Evolutionary conservation across 2,797 vertebrate genomes (phyloP).

Genomic region (Etheostoma perlongum): DNA sequence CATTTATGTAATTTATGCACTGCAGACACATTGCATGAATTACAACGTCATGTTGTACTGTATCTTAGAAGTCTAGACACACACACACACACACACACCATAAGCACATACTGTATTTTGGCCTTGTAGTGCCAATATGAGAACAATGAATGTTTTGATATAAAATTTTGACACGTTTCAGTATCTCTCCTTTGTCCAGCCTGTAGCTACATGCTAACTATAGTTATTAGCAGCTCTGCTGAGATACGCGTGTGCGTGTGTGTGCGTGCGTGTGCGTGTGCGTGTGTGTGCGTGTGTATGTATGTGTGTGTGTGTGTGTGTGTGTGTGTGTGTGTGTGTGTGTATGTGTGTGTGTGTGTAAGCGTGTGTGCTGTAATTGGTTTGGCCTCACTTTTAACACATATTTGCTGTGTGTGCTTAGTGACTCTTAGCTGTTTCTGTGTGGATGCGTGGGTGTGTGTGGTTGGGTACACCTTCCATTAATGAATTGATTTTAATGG

Average conservation of each 20-base stretch:
- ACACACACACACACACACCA: background rate
- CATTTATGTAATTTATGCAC: conserved; percentile 2
- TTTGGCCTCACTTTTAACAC: conserved; percentile 56
- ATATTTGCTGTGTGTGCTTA: conserved; percentile 30
- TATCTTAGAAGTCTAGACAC: background rate
- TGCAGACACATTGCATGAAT: conserved; percentile 5
- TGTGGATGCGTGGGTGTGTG: background rate
- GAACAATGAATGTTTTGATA: conserved; percentile 35
- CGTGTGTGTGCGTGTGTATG: too few relatives aligned
- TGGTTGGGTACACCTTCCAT: conserved; percentile 26
- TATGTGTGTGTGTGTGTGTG: too few relatives aligned
- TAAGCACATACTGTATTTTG: background rate
- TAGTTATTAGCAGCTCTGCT: conserved; percentile 41
- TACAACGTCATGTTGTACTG: background rate
- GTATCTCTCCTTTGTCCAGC: conserved; percentile 30
- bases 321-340: conserved; percentile 22
- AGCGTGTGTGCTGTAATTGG: conserved; percentile 57
- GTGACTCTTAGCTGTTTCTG: conserved; percentile 26
- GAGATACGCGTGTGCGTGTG: conserved; percentile 4
- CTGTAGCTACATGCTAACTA: conserved; percentile 43
- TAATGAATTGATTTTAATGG: conserved; percentile 62
- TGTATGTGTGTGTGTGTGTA: conserved; percentile 17
- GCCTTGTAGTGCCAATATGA: conserved; percentile 14
- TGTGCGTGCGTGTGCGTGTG: conserved; percentile 24
- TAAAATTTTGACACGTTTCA: conserved; percentile 32